phyloP scores from a whole-genome alignment of 2,113 vertebrate species.

The Cinclus cinclus region DNA sequence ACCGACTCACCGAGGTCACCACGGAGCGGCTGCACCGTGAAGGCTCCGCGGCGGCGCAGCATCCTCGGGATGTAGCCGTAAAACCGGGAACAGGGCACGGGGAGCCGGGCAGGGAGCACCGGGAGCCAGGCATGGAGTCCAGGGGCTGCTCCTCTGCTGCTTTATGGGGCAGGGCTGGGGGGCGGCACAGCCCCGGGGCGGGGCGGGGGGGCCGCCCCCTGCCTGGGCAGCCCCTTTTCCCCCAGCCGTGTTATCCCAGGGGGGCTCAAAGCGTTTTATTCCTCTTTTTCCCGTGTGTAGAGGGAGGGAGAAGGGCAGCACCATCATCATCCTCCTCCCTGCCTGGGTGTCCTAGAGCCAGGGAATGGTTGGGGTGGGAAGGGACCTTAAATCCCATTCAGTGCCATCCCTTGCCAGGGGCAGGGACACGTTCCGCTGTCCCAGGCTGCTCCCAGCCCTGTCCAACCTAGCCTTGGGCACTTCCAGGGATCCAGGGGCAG shows the following conservation, averaged over 20 bases:
- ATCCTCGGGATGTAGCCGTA: not conserved
- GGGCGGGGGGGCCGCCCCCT: not conserved
- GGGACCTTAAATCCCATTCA: too few relatives aligned
- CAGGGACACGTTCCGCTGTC: not conserved
- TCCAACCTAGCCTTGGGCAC: not conserved
- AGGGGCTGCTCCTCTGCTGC: not conserved
- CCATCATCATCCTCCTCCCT: not conserved
- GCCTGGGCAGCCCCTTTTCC: not conserved
- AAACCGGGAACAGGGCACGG: not conserved
- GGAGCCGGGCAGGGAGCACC: rapidly evolving
- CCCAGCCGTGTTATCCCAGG: not conserved
- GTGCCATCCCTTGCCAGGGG: not conserved
- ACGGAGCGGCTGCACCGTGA: not conserved
- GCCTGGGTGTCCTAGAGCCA: rapidly evolving
- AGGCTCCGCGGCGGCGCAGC: conserved; percentile 3
- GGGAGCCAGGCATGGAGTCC: rapidly evolving
- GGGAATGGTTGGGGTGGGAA: not conserved
- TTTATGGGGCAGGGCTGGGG: not conserved
- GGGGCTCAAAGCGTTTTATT: not conserved
- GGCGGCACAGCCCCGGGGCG: not conserved
- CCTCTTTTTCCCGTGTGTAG: not conserved
- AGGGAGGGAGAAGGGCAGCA: not conserved
- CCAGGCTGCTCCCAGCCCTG: not conserved
- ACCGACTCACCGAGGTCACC: not conserved
- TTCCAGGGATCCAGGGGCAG: not conserved